Base-by-base conservation (phyloP, 2,888 invertebrate species). In the Byasa hedistus region DNA sequence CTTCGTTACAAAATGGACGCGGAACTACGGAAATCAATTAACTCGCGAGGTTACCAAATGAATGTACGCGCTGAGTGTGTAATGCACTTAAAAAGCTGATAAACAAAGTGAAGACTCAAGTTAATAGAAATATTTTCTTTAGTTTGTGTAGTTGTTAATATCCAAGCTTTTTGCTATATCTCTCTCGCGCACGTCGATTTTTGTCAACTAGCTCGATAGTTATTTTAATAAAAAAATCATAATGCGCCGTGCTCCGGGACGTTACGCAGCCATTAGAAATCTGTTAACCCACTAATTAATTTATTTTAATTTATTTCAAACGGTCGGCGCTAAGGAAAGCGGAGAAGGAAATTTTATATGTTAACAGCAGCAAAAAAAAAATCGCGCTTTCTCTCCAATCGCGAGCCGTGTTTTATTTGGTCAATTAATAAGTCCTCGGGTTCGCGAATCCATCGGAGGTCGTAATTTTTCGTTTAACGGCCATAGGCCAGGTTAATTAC, bases 21-120 rank as follows among this genome's bases (percentile, higher is more conserved):
- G 61, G 57, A 65, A 65, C 61, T 61, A 61, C 32, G 57, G 57
- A 61, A 65, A 65, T 61, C 65, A 65, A 61, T 65, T 65, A 65
- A 19, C 24, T 51, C 8, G 21, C 55, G 51, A 61, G 57, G 61
- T 61, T 27, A 57, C 57, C 17, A 61, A 61, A 52, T 19, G 52
- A 15, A 36, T 62, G 27, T 55, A 48, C 56, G n/a, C 54, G 55
- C 44, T 12, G 56, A 48, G 48, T 56, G 27, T 22, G 21, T 64
- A 54, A 21, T 55, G 19, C 59, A 44, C 27, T 64, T 59, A 59
- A 39, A 54, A 21, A 39, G 15, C 2, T 24, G 24, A 56, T 56
- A 56, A 56, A 56, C 55, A 39, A 56, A 48, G 24, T 56, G 44
- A 24, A 23, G 4, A 44, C 1, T 44, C 44, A 39, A 36, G 24